These are phyloP conservation scores for Alligator sinensis DNA, from an alignment of 2,113 vertebrate genomes.

Conservation along the genomic window DNA sequence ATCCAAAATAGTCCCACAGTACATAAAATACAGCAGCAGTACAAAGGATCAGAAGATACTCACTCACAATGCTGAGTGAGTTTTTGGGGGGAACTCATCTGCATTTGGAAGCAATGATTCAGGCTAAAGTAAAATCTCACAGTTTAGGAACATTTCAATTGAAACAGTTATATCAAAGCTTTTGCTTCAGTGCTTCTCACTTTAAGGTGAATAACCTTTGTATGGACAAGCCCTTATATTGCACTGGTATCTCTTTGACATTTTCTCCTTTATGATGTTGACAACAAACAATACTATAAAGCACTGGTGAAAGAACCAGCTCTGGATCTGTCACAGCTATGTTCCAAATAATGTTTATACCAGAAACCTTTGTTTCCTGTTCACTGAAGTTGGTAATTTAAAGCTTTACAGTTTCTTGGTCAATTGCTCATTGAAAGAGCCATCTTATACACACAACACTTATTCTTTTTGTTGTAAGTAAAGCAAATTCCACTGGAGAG, in stretches of 20 bases:
- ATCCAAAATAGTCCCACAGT: too few relatives aligned
- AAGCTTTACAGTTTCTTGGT: background rate
- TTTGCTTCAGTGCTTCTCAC: background rate
- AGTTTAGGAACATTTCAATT: background rate
- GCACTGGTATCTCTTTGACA: background rate
- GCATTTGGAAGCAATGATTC: too few relatives aligned
- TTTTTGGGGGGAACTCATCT: too few relatives aligned
- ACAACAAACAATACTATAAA: background rate
- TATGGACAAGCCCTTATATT: background rate
- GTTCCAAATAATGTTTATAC: background rate
- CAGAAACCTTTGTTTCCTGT: conserved; percentile 26
- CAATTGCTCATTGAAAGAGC: background rate
- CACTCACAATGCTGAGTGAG: too few relatives aligned
- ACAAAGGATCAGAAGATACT: too few relatives aligned
- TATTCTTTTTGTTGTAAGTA: background rate
- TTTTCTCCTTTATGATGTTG: background rate
- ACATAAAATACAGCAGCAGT: too few relatives aligned
- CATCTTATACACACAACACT: background rate
- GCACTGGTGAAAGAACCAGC: background rate
- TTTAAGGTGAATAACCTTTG: background rate
- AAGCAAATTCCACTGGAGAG: background rate
- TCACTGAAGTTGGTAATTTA: background rate
- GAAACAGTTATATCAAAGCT: background rate
- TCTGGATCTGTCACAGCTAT: rapidly evolving
- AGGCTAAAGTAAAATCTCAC: background rate